Conservation (phyloP, 1,140 invertebrate species). For the Pseudachorutes palmiensis region DNA sequence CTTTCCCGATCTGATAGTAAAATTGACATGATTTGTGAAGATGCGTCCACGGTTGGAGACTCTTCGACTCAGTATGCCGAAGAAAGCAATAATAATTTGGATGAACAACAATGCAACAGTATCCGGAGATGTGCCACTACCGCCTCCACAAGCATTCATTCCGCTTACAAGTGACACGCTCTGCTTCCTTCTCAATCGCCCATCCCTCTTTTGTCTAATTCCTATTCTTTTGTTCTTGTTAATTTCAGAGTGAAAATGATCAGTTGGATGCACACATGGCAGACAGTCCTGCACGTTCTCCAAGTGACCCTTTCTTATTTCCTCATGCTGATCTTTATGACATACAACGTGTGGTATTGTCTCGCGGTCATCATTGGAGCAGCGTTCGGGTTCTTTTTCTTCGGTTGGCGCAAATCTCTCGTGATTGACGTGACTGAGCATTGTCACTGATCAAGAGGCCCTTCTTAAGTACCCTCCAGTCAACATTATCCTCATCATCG, state of each 20-base stretch:
- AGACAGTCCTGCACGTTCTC: constrained; percentile 57
- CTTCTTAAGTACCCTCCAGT: too few species aligned
- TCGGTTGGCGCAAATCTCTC: constrained; percentile 54
- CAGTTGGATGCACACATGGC: constrained; percentile 48
- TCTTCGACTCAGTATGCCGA: too few species aligned
- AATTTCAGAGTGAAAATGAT: constrained; percentile 40
- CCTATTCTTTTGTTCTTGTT: background rate
- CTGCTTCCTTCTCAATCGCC: too few species aligned
- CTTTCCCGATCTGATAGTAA: background rate
- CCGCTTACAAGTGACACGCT: background rate
- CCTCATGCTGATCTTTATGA: constrained; percentile 70
- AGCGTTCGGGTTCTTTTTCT: constrained; percentile 56
- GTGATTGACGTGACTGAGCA: constrained; percentile 52
- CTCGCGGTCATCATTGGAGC: constrained; percentile 54
- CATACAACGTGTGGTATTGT: constrained; percentile 64
- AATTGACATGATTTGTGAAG: background rate
- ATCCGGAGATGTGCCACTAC: constrained; percentile 1
- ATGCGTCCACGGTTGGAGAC: too few species aligned
- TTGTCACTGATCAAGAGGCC: constrained; percentile 49
- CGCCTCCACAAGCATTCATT: background rate
- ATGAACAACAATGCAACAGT: background rate
- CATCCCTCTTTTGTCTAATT: background rate
- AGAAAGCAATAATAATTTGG: background rate
- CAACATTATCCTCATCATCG: too few species aligned
- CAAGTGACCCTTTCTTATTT: constrained; percentile 59